Evolutionary conservation across 2,888 invertebrate genomes (phyloP), one percentile per base, ranked within the genome.

Genomic region (Pycnomerus fuliginosus): DNA sequence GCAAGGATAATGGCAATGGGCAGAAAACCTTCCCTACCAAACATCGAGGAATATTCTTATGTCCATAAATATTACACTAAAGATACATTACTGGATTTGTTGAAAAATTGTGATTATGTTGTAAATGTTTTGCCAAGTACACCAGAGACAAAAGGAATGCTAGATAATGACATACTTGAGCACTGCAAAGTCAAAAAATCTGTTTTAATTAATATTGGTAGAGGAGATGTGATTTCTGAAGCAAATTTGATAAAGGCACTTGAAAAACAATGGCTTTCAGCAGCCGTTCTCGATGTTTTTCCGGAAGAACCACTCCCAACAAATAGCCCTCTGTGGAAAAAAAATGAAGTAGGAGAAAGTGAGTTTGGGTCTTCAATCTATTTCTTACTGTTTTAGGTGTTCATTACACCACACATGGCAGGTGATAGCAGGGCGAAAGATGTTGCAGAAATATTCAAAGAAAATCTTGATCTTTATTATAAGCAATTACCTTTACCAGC

Each of bases 201-300:
- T 10, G 69, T 80, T 22, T 76, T 81, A 50, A 77, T 81, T n/a
- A 82, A 81, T 58, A 70, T 80, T 41, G 81, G 80, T 1, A 65
- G 80, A 59, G 79, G 80, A 20, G 72, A 72, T 47, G 64, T 80
- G n/a, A 75, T 80, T 10, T 67, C 65, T 44, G 79, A 80, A 59
- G 50, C 56, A 1, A 73, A 74, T 48, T 61, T 82, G 17, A 50
- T 80, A 3, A 65, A 69, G 30, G 79, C 80, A 7, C 54, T 82
- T 20, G 65, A 75, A 33, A 61, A 74, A 16, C 68, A 71, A 10
- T 80, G 79, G 79, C 64, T 81, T 34, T 71, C 74, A 1, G 76
- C 71, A 23, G 80, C 79, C 27, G 73, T 80, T 52, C 64, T 80
- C 27, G 80, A 81, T 64, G 80, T 80, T 12, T 77, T 78, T 62